Evolutionary conservation across 2,888 invertebrate species (phyloP), one percentile per base, ranked within the genome.

Genomic region (Ligdia adustata): DNA sequence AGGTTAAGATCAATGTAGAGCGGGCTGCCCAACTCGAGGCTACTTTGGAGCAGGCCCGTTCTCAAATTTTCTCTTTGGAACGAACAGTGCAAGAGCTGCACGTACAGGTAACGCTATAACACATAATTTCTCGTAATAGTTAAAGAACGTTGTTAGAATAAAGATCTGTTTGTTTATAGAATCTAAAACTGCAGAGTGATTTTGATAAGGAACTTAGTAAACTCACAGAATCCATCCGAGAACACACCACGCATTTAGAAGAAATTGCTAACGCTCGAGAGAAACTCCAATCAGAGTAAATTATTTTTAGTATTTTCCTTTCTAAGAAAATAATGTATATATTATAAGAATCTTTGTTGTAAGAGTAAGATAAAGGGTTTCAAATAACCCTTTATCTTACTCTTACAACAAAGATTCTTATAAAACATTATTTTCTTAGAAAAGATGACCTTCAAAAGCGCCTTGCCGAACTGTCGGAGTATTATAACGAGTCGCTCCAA

Each of bases 281-380:
- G 49, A 83, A 77, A 57, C 64, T 89, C 29, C 78, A 85, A 64
- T 22, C 60, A 1, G 89, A 89, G 89, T 90, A 69, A 75, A 78
- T 69, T 18, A 14, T 39, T 5, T 3, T 22, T 31, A 13, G 68
- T 26, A 14, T 39, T 5, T 0, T 24, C 31, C 13, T 9, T 22
- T 31, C 13, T 6, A 12, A n/a, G n/a, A n/a, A n/a, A n/a, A n/a
- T n/a, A n/a, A n/a, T n/a, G n/a, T n/a, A n/a, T n/a, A n/a, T n/a
- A n/a, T n/a, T n/a, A n/a, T n/a, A n/a, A n/a, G n/a, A n/a, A n/a
- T n/a, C n/a, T n/a, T n/a, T n/a, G n/a, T n/a, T n/a, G n/a, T n/a
- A n/a, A n/a, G n/a, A n/a, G n/a, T n/a, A n/a, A n/a, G n/a, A n/a
- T n/a, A n/a, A n/a, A n/a, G n/a, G n/a, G n/a, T n/a, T n/a, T n/a